These are phyloP conservation scores for Aix galericulata DNA, from an alignment of 2,113 vertebrate genomes.

Conservation along the genomic window DNA sequence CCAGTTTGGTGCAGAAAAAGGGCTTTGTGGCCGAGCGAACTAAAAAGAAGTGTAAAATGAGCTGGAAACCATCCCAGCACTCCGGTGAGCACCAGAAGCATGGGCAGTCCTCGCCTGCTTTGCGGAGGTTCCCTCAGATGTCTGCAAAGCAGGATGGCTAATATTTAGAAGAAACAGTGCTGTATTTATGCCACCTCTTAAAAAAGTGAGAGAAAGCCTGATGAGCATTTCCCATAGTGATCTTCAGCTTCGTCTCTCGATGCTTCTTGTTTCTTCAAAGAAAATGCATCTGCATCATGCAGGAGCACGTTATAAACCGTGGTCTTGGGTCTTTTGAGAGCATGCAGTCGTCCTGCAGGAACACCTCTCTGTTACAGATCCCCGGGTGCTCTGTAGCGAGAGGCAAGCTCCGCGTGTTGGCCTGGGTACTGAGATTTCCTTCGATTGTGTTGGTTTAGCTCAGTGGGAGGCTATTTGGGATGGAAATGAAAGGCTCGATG, in stretches of 20 bases:
- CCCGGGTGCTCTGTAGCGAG: neutral
- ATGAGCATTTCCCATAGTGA: neutral
- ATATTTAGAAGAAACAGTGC: neutral
- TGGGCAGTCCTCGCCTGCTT: neutral
- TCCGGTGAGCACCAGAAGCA: neutral
- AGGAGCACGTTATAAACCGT: neutral
- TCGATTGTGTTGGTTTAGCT: slow-evolving; percentile 56
- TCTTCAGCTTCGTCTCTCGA: neutral
- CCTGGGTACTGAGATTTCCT: slow-evolving; percentile 9
- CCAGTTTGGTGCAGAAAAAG: neutral
- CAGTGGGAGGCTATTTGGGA: slow-evolving; percentile 58
- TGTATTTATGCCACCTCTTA: neutral
- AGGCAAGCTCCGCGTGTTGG: neutral
- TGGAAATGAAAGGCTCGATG: slow-evolving; percentile 43
- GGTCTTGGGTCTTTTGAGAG: neutral
- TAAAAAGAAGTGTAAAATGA: neutral
- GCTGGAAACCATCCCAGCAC: neutral
- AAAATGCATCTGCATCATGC: neutral
- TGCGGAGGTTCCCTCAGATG: neutral
- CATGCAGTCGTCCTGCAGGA: neutral
- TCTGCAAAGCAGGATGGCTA: neutral
- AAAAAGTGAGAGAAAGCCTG: neutral
- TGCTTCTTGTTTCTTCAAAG: neutral
- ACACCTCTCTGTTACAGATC: neutral
- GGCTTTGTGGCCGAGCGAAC: neutral